phyloP scores from a whole-genome alignment of 2,113 vertebrate genomes.

The Callospermophilus lateralis region DNA sequence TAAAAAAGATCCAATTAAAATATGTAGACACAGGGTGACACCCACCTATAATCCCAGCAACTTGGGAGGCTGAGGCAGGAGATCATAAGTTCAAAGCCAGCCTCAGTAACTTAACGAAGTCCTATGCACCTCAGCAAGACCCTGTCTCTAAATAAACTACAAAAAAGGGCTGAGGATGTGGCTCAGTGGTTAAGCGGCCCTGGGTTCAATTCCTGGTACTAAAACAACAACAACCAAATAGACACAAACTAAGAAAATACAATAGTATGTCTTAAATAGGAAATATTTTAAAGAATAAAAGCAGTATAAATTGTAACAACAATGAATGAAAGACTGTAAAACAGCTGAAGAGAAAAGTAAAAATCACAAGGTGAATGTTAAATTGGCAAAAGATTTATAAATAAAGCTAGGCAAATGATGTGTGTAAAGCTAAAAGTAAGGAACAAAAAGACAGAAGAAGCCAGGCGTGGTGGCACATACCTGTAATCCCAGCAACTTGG shows the following conservation, averaged over 20 bases:
- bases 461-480: no score
- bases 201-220: no score
- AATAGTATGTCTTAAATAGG: neutral
- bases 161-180: no score
- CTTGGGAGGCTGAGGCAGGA: no score
- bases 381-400: neutral
- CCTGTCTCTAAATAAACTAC: no score
- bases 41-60: no score
- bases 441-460: neutral
- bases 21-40: neutral
- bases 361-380: neutral
- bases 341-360: neutral
- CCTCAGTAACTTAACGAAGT: no score
- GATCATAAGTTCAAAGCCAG: no score
- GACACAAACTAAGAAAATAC: neutral
- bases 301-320: neutral
- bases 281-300: slow-evolving; percentile 11
- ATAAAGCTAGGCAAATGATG: neutral
- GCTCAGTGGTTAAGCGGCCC: no score
- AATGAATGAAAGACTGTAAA: neutral
- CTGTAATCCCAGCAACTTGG: no score
- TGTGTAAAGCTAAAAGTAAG: neutral
- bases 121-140: no score
- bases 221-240: neutral
- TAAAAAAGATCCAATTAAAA: slow-evolving; percentile 22